Evolutionary conservation across 2,797 vertebrate genomes (phyloP), one percentile per base, ranked within the genome.

Genomic region (Eidolon dupreanum): DNA sequence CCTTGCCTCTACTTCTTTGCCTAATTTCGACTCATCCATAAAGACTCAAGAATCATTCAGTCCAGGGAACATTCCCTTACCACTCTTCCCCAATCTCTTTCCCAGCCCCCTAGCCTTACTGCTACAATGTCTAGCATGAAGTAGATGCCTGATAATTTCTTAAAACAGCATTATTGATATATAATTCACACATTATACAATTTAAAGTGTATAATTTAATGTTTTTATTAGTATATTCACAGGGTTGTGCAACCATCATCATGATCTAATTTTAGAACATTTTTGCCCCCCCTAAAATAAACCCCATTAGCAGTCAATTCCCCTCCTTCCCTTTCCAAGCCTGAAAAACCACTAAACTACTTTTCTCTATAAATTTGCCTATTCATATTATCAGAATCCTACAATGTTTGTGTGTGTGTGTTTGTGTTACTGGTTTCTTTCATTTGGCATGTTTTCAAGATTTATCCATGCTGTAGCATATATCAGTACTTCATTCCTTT

Each of bases 251-350:
- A 49, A 73, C 63, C 33, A 83, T 73, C 70, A 61, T 7, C 53
- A 53, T 12, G 68, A 63, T 46, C 55, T 66, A 84, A 88, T 93
- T 94, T 97, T 79, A 88, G n/a, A 88, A 84, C 28, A 79, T n/a
- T 84, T 79, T 79, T 83, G 20, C 73, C 65, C 31, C 77, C 31
- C 19, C 31, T 66, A 9, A 89, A 92, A 86, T 51, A 89, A 89
- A 86, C 4, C 24, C 19, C n/a, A 43, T 79, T 70, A 88, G n/a
- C 43, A 90, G 53, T 78, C 43, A 68, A 13, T 70, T 66, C 31
- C n/a, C 53, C 57, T 73, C 51, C 19, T 90, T 7, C 15, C 7
- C 22, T 53, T 24, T 49, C 53, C 31, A n/a, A 88, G 77, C 65
- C 22, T 51, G 16, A 82, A 93, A 59, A 70, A 68, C 65, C 59